Evolutionary conservation across 2,888 invertebrate genomes (phyloP), one percentile per base, ranked within the genome.

Genomic region (Tenthredo mesomela): DNA sequence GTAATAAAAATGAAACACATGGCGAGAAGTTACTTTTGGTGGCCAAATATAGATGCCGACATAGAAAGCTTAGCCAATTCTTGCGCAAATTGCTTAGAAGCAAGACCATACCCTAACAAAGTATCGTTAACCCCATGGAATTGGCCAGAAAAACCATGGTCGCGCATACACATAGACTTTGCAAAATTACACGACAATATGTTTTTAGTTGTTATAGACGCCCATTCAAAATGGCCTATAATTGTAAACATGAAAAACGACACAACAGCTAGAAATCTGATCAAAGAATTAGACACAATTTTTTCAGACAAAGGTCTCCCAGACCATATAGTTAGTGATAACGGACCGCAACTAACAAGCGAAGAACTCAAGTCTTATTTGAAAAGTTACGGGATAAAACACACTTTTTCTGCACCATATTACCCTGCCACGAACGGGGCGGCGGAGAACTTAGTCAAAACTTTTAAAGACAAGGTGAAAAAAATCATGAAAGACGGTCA

Each of bases 391-490:
- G 58, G 78, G n/a, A 78, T 78, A 0, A 54, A 37, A 33, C 78
- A 78, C 6, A 58, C 58, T 15, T 58, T 58, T 9, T 37, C 77
- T 0, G 18, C 78, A n/a, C 77, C 85, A 2, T 78, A 70, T 33
- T 80, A 78, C 15, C 78, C 78, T 2, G 75, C 47, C 5, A 75
- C 75, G 1, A 75, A 75, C 50, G 47, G 75, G n/a, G 84, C 82
- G 29, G 86, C 85, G 4, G 86, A 86, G 37, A 86, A 86, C 37
- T 86, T 86, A 21, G 84, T 86, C 0, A 67, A 71, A n/a, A 86
- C 86, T 1, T 82, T 85, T n/a, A 86, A 86, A 71, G 67, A 78
- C 15, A 86, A 85, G 77, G 77, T 82, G 18, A 85, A 58, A 21
- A 80, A 85, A 70, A 85, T 86, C 4, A 37, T 86, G 10, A 65